Evolutionary conservation across 2,113 vertebrate genomes (phyloP), one percentile per base, ranked within the genome.

Genomic region (Camelus dromedarius): DNA sequence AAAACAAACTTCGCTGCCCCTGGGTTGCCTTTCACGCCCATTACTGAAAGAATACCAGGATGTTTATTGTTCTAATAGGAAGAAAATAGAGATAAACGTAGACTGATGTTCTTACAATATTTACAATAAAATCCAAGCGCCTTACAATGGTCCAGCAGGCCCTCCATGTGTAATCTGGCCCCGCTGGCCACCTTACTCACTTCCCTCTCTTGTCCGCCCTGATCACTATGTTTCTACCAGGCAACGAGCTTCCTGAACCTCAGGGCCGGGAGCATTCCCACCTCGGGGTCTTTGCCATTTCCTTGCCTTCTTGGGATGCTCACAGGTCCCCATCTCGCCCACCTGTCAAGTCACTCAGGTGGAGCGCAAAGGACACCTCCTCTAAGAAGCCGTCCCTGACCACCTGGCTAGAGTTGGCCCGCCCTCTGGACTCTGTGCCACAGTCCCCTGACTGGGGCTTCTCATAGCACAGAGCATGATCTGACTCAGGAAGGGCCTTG

Each of bases 21-120:
- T 42, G 50, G 7, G n/a, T 60, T 66, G 48, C 76, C 52, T 32
- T 92, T 84, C 62, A 46, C 0, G 0, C 22, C 58, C 75, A 8
- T 7, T 5, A n/a, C 75, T 54, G 35, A 70, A 46, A 95, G 24
- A 95, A 92, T 75, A 75, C 54, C 91, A 92, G 93, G 88, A 96
- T 75, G 73, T 91, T 76, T 56, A 48, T 24, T 96, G 72, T 95
- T 82, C 77, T 83, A 8, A 7, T 0, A 62, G 50, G 62, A 87
- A n/a, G 58, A 70, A 84, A 82, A 70, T 0, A 64, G 20, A 77
- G 58, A 46, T 6, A 70, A 85, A 60, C 0, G 0, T 6, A 50
- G 28, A 82, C 48, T 7, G 20, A 4, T 56, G 30, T 18, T 77
- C 94, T 84, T 32, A 9, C 0, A 6, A 38, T 24, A 62, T 87